Evolutionary conservation across 2,888 invertebrate species (phyloP), one percentile per base, ranked within the genome.

Genomic region (Eupeodes latifasciatus): DNA sequence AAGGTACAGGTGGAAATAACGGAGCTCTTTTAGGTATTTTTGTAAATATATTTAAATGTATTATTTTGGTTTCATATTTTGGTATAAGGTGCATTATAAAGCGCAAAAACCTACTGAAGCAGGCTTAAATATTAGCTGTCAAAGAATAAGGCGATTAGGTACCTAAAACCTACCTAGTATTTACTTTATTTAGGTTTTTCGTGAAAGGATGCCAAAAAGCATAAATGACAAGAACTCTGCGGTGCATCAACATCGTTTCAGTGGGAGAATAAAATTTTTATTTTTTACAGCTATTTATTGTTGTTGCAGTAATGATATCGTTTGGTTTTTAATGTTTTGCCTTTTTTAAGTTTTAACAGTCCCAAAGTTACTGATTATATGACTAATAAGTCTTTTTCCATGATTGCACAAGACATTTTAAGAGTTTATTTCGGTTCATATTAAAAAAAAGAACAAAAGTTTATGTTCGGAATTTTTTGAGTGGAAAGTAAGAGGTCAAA

Each of bases 141-240:
- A 47, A 64, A 77, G 19, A 59, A 77, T 85, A 85, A 85, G 76
- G 72, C 76, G 81, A 81, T 85, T 59, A 59, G 11, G 47, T 83
- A 79, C 78, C 36, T 81, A 69, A 75, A 19, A 19, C 19, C 19
- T 19, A 19, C 19, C 19, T 19, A 19, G 19, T 19, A 19, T 19
- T 19, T 19, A 19, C 19, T 19, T 19, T 19, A 19, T 19, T 19
- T 19, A 19, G 19, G 19, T 19, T 19, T 19, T 74, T 16, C 16
- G 71, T 59, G n/a, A 19, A 49, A 57, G 55, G 55, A 53, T 34
- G 27, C 5, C 64, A 9, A 40, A 40, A 2, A 16, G 19, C 44
- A 47, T 40, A 40, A 55, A 61, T 4, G 27, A 49, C 27, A 34
- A 59, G 27, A 27, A n/a, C 34, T 12, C 4, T 47, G 12, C 34